Evolutionary conservation across 2,797 vertebrate species (phyloP).

Genomic region (Cynodonichthys magdalenae): DNA sequence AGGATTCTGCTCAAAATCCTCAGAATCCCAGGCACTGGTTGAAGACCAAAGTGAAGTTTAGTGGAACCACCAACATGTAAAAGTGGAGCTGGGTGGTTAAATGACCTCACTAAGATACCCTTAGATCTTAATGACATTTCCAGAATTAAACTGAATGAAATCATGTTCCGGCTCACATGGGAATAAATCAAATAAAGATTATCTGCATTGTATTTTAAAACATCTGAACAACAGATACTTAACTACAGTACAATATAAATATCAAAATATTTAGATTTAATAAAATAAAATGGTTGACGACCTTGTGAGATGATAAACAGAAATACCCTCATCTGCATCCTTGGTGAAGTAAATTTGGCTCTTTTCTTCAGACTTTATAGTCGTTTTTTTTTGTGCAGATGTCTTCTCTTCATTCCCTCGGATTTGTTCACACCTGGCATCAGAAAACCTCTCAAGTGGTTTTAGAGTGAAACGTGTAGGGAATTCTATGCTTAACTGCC

Average conservation of each 20-base stretch:
- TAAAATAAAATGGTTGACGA: background rate
- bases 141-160: no score
- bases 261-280: slow-evolving; percentile 24
- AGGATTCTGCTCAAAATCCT: no score
- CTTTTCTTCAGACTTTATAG: background rate
- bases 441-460: slow-evolving; percentile 8
- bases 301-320: slow-evolving; percentile 15
- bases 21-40: no score
- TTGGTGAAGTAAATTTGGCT: background rate
- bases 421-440: slow-evolving; percentile 16
- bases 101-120: no score
- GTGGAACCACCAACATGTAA: no score
- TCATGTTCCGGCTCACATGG: no score
- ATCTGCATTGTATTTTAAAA: no score
- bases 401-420: background rate
- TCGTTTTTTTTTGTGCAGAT: slow-evolving; percentile 9
- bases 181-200: no score
- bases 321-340: background rate
- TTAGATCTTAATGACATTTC: no score
- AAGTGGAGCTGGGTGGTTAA: no score
- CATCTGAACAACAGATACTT: slow-evolving; percentile 41
- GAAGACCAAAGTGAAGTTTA: no score
- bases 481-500: slow-evolving; percentile 8
- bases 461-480: background rate
- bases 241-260: slow-evolving; percentile 42